These are phyloP conservation scores for Chaetorhynchus papuensis DNA, from an alignment of 2,113 vertebrate species.

Conservation along the genomic window DNA sequence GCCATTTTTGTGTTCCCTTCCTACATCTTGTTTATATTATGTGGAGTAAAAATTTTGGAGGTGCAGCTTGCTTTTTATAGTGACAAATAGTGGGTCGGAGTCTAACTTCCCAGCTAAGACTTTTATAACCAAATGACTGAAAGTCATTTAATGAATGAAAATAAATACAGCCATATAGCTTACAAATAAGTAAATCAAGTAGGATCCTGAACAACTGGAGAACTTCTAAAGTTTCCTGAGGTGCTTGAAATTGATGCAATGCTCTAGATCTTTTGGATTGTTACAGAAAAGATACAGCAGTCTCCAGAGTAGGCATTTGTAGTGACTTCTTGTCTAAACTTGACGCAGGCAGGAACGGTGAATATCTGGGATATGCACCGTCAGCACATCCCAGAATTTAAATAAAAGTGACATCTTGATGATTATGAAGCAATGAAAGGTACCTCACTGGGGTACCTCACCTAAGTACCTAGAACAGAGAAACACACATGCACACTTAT, in stretches of 20 bases:
- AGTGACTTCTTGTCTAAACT: not conserved
- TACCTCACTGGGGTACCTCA: not conserved
- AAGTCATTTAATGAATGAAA: not conserved
- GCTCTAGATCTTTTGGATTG: not conserved
- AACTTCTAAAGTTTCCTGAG: not conserved
- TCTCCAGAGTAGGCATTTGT: not conserved
- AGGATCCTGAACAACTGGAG: not conserved
- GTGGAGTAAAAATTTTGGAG: not conserved
- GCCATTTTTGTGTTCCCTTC: rapidly evolving
- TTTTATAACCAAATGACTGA: not conserved
- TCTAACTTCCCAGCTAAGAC: not conserved
- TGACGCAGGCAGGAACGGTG: not conserved
- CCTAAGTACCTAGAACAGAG: not conserved
- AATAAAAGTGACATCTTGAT: not conserved
- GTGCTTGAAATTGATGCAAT: not conserved
- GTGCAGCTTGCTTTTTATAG: not conserved
- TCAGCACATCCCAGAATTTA: not conserved
- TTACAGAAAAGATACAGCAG: not conserved
- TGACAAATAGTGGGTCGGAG: not conserved
- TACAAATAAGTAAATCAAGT: not conserved
- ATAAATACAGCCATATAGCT: not conserved
- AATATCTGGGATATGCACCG: not conserved
- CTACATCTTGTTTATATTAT: not conserved
- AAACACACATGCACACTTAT: not conserved
- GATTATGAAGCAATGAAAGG: not conserved